Evolutionary conservation across 2,797 vertebrate genomes (phyloP), one percentile per base, ranked within the genome.

Genomic region (Esox lucius): DNA sequence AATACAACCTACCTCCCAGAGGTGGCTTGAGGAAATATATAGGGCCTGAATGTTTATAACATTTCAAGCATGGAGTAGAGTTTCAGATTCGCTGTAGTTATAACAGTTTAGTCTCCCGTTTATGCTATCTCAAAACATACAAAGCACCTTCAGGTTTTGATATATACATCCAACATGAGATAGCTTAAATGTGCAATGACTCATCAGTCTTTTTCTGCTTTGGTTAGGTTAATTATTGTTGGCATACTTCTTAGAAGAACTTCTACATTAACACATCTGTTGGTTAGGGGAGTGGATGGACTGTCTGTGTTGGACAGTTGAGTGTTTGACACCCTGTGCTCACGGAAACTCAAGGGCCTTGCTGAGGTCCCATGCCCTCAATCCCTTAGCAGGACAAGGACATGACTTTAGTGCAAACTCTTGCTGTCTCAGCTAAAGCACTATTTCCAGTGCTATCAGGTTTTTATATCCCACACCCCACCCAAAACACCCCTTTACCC

Each of bases 371-470:
- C 87, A 77, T 84, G 89, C 83, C 87, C 90, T 87, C 85, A 83
- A 88, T 85, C 87, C 85, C 87, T 83, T 87, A 92, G 91, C 89
- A 93, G 92, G 92, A 93, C 85, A 86, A 91, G 91, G 88, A 92
- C 91, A 88, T 90, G 82, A 92, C 88, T 91, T 92, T 95, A 95
- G 94, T 95, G 94, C 94, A 95, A 95, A 94, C 89, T 89, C 92
- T 92, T 87, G 91, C 93, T 92, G 91, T 91, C 91, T 94, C 92
- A 92, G 92, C 93, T 92, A 90, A 93, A 93, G 94, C 94, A 94
- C 93, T 87, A 87, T 78, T 91, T 94, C 92, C 93, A 94, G 94
- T 94, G 94, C 93, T 93, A 90, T 92, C 92, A 94, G 92, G 93
- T 90, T 92, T 92, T 89, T 68, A 81, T 87, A 88, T 91, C 90